Base-by-base conservation (phyloP, 2,888 invertebrate species). In the Anoncus sp. region DNA sequence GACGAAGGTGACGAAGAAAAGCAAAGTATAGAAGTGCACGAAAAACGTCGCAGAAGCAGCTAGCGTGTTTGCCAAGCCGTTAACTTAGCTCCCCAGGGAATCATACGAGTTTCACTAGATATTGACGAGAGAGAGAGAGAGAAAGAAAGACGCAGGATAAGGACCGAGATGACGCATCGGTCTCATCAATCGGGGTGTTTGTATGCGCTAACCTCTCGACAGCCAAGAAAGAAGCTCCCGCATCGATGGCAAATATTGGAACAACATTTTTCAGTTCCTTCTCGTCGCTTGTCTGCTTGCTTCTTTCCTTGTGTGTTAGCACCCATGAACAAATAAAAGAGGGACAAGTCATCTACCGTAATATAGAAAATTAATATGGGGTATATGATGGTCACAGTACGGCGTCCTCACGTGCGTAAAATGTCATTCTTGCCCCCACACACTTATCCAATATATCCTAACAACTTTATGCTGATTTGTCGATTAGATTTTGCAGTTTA, bases 171-270 rank as follows among this genome's bases (percentile, higher is more conserved):
- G 63, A 40, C 38, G 53, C 59, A 49, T 60, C 47, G 57, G 35
- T 40, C 40, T 49, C 35, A 49, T 35, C 22, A 63, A 35, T 63
- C 9, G 22, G 3, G 63, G 60, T 27, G 62, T 53, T 51, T 43
- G 75, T 40, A 45, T 20, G 35, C 31, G 40, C 49, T 59, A 75
- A 67, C 62, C 51, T 77, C 73, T 75, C 24, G 14, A 57, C 14
- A 43, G 14, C 22, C 72, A 35, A 59, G 43, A 40, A 45, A 20
- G 20, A 57, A 71, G 70, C 74, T 74, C 65, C 70, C 82, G 81
- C 81, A 77, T 82, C 78, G 80, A 76, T 63, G 75, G 79, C 83
- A 86, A 86, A 86, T 86, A 86, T 86, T 86, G 77, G 70, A 69
- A 24, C 62, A 72, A 66, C 73, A 79, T 79, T 79, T 82, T 83